These are phyloP conservation scores for Lithobates pipiens DNA, from an alignment of 2,797 vertebrate genomes.

Conservation along the genomic window DNA sequence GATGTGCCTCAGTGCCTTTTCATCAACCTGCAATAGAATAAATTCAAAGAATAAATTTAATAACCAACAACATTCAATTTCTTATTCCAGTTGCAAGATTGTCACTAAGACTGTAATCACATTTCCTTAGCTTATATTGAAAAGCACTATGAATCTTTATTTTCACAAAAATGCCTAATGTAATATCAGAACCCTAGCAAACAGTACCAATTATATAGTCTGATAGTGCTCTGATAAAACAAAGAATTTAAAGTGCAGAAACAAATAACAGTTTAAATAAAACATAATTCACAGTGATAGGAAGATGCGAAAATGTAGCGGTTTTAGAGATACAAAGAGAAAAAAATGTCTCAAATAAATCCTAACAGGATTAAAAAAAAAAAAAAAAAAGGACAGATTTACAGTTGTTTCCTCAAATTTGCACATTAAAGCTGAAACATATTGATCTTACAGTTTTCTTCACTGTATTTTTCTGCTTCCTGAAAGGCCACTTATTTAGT, in stretches of 20 bases:
- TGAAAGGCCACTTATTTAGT: slow-evolving; percentile 32
- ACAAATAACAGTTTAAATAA: slow-evolving; percentile 1
- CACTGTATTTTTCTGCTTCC: slow-evolving; percentile 4
- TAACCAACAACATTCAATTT: background rate
- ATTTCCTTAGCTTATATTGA: slow-evolving; percentile 28
- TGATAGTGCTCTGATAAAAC: slow-evolving; percentile 27
- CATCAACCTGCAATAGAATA: slow-evolving; percentile 86
- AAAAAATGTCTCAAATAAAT: slow-evolving; percentile 35
- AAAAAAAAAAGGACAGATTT: slow-evolving; percentile 30
- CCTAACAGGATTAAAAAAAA: background rate
- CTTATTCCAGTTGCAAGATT: slow-evolving; percentile 1
- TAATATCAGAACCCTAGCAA: background rate
- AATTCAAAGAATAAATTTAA: background rate
- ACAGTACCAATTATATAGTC: slow-evolving; percentile 20
- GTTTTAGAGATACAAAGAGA: slow-evolving; percentile 12
- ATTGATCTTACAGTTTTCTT: slow-evolving; percentile 35
- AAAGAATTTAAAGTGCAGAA: slow-evolving; percentile 5
- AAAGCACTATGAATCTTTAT: slow-evolving; percentile 20
- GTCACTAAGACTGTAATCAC: slow-evolving; percentile 12
- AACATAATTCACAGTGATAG: background rate
- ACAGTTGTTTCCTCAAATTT: slow-evolving; percentile 19
- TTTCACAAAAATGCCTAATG: slow-evolving; percentile 10
- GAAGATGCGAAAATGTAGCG: slow-evolving; percentile 5
- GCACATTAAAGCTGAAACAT: slow-evolving; percentile 44
- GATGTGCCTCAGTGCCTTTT: slow-evolving; percentile 93